These are phyloP conservation scores for Melospiza georgiana DNA, from an alignment of 2,113 vertebrate genomes.

Conservation along the genomic window DNA sequence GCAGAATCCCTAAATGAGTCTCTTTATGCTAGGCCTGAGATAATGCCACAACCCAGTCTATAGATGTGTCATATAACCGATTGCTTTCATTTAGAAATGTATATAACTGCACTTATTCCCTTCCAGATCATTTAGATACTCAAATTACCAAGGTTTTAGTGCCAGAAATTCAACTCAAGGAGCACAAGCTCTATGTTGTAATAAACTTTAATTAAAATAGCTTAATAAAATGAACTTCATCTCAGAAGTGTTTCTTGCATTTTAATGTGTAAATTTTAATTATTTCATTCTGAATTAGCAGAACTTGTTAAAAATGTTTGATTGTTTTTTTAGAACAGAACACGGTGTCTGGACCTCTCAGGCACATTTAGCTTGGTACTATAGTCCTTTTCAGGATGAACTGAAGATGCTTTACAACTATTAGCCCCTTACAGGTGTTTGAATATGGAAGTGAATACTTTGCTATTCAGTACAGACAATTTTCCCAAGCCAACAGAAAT, in stretches of 20 bases:
- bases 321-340: slow-evolving; percentile 49
- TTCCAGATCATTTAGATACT: slow-evolving; percentile 41
- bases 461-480: background rate
- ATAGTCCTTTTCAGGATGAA: slow-evolving; percentile 14
- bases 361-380: slow-evolving; percentile 32
- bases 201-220: slow-evolving; percentile 69
- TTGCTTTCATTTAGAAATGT: slow-evolving; percentile 5
- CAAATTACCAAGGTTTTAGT: slow-evolving; percentile 52
- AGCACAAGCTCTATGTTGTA: slow-evolving; percentile 5
- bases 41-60: background rate
- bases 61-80: background rate
- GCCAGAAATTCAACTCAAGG: slow-evolving; percentile 62
- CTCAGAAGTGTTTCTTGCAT: slow-evolving; percentile 35
- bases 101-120: slow-evolving; percentile 9
- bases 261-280: slow-evolving; percentile 66
- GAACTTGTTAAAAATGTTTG: slow-evolving; percentile 62
- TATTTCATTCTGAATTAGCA: slow-evolving; percentile 60
- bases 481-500: background rate
- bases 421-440: background rate
- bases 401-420: background rate
- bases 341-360: background rate
- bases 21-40: background rate
- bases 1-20: background rate
- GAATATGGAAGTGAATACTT: background rate
- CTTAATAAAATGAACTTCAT: slow-evolving; percentile 70